Evolutionary conservation across 1,140 invertebrate species (phyloP), one percentile per base, ranked within the genome.

Genomic region (Tetramorium parvispinum): DNA sequence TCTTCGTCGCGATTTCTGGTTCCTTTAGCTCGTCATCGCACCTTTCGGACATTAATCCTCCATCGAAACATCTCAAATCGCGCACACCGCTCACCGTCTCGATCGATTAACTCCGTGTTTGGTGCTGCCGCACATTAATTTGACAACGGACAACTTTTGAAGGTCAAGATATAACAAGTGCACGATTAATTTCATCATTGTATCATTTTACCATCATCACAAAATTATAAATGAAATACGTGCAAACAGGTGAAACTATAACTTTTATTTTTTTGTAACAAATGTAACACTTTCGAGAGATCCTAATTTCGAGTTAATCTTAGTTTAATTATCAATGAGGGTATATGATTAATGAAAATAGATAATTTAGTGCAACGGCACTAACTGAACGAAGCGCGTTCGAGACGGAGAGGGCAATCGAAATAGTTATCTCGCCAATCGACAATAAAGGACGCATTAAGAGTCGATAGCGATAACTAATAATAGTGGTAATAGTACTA

Each of bases 391-490:
- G 40, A 85, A 85, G 61, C 37, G 37, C 57, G 59, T 5, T 78
- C 32, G 65, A 83, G 89, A 87, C 83, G 85, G 77, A 88, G 77
- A 32, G 43, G 75, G 70, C 91, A 91, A 92, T 88, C 75, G 53
- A 92, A 92, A 92, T 87, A 87, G 89, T 92, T 88, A 90, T 85
- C 85, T 91, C 87, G 89, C 88, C 87, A 87, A 93, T 90, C 87
- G 87, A 90, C 79, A 88, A 76, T 86, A 90, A 83, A 40, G 87
- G 59, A 88, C 57, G 81, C 57, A 90, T 90, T 61, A 88, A 91
- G 89, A 93, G 89, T 94, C 92, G 92, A 93, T 93, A 92, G 93
- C 92, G 88, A 93, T 94, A 93, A 93, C 92, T 94, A 92, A 93
- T 93, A 90, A 92, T 91, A 91, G 78, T 88, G 75, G 70, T 87